Conservation (phyloP, 2,888 invertebrate species). For the Diabrotica balteata region DNA sequence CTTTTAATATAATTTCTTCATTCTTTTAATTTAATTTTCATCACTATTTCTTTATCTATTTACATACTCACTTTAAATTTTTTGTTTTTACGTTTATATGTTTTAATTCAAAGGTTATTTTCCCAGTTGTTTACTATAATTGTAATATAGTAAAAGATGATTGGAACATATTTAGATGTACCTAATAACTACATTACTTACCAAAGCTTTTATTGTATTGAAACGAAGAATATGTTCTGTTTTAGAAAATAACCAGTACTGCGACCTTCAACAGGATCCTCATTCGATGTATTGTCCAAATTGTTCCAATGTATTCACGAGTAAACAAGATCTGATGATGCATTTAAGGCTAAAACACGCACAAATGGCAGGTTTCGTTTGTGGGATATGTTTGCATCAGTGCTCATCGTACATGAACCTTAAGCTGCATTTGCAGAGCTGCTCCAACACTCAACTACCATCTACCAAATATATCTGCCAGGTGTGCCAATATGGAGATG, state of each 20-base stretch:
- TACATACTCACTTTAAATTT: too few relatives aligned
- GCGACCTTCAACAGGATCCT: slow-evolving; percentile 36
- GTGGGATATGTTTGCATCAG: slow-evolving; percentile 65
- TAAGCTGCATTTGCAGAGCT: slow-evolving; percentile 63
- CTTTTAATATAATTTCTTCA: too few relatives aligned
- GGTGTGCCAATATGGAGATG: slow-evolving; percentile 65
- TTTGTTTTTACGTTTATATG: too few relatives aligned
- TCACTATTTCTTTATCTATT: too few relatives aligned
- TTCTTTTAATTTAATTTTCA: too few relatives aligned
- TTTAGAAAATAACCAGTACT: slow-evolving; percentile 42
- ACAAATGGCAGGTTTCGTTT: slow-evolving; percentile 63
- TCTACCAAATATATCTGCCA: slow-evolving; percentile 60
- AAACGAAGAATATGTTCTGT: background rate
- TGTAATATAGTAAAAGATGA: too few relatives aligned
- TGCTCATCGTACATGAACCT: slow-evolving; percentile 62
- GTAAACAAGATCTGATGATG: slow-evolving; percentile 63
- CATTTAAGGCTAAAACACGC: slow-evolving; percentile 65
- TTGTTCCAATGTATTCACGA: slow-evolving; percentile 59
- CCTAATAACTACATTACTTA: too few relatives aligned
- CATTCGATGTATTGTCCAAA: slow-evolving; percentile 49
- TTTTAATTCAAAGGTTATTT: too few relatives aligned
- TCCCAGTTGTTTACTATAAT: too few relatives aligned
- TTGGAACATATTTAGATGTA: too few relatives aligned
- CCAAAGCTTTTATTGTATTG: too few relatives aligned
- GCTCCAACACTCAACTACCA: slow-evolving; percentile 59